Evolutionary conservation across 2,888 invertebrate species (phyloP).

Genomic region (Baronia brevicornis): DNA sequence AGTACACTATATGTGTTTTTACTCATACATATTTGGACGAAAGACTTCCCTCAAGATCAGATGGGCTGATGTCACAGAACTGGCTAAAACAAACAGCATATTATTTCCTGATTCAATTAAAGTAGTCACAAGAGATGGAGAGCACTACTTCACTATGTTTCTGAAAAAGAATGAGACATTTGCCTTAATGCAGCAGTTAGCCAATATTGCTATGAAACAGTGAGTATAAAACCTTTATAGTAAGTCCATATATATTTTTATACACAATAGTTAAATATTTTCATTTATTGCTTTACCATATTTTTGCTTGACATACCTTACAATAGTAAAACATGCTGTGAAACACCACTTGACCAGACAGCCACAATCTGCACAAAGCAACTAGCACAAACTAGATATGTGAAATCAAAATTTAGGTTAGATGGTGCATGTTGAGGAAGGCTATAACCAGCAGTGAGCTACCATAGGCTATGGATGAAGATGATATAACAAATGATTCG

Average conservation of each 20-base stretch:
- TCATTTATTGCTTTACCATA: slow-evolving; percentile 3
- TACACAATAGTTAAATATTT: slow-evolving; percentile 4
- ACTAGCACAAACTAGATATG: too few species aligned
- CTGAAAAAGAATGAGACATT: slow-evolving; percentile 92
- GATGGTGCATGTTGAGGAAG: too few species aligned
- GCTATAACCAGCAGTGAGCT: too few species aligned
- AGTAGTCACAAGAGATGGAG: slow-evolving; percentile 88
- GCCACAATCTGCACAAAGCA: too few species aligned
- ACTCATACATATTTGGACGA: slow-evolving; percentile 93
- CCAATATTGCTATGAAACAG: slow-evolving; percentile 97
- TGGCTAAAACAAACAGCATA: slow-evolving; percentile 84
- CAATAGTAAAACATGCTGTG: too few species aligned
- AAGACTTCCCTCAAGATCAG: slow-evolving; percentile 92
- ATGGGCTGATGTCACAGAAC: slow-evolving; percentile 92
- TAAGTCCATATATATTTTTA: too few species aligned
- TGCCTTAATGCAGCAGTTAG: slow-evolving; percentile 93
- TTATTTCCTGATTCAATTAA: slow-evolving; percentile 91
- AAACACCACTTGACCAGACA: too few species aligned
- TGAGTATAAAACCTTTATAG: slow-evolving; percentile 42
- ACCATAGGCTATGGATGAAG: too few species aligned
- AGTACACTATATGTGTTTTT: slow-evolving; percentile 96
- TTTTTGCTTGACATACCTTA: too few species aligned
- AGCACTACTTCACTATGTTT: slow-evolving; percentile 95
- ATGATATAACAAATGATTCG: too few species aligned
- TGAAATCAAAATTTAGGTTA: too few species aligned